These are phyloP conservation scores for Megaceryle maxima DNA, from an alignment of 2,113 vertebrate genomes.

Conservation along the genomic window DNA sequence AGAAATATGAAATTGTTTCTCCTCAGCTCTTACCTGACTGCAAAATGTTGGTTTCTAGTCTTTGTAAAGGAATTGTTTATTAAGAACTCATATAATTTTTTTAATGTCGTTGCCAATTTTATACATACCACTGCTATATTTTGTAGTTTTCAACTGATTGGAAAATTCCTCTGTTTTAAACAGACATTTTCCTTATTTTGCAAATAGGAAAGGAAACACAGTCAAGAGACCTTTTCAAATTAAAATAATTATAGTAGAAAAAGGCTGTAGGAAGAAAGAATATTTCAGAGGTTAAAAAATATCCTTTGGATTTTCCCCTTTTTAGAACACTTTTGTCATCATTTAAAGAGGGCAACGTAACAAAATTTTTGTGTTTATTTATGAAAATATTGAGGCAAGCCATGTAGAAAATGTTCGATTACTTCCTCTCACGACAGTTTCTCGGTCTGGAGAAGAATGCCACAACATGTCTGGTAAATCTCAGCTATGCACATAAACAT, in stretches of 20 bases:
- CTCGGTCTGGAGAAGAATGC: not conserved
- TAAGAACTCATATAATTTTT: not conserved
- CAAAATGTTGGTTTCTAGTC: not conserved
- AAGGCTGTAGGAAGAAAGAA: not conserved
- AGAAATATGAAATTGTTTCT: not conserved
- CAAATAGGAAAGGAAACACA: not conserved
- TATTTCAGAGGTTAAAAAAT: not conserved
- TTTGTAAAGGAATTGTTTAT: not conserved
- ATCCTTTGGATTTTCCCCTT: fast-evolving
- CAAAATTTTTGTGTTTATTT: not conserved
- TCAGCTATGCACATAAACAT: not conserved
- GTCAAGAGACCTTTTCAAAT: not conserved
- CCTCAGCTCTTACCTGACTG: not conserved
- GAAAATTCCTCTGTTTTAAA: not conserved
- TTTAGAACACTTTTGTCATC: not conserved
- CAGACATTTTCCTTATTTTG: not conserved
- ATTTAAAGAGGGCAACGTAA: not conserved
- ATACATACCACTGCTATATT: not conserved
- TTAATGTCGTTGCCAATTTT: not conserved
- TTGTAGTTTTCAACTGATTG: not conserved
- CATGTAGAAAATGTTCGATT: not conserved
- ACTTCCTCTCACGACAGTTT: not conserved
- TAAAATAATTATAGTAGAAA: not conserved
- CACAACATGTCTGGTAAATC: not conserved
- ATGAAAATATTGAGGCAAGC: not conserved